Conservation (phyloP, 2,113 vertebrate genomes). For the Mirounga angustirostris region DNA sequence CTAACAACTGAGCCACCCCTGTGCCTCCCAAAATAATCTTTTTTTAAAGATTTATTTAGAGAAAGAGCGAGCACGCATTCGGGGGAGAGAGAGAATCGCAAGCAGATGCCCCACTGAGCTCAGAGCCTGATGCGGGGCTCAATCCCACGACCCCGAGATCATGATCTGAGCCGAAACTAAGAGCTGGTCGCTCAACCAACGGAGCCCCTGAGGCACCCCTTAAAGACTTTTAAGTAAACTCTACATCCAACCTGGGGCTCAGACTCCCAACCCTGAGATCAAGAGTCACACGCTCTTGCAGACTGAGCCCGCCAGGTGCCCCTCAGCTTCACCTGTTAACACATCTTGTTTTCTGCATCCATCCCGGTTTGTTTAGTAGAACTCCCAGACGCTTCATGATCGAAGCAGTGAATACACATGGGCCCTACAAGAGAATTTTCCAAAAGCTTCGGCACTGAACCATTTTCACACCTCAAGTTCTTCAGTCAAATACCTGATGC, state of each 20-base stretch:
- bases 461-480: background rate
- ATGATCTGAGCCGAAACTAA: too few species aligned
- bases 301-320: background rate
- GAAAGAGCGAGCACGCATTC: background rate
- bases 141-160: too few species aligned
- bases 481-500: background rate
- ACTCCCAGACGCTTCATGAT: background rate
- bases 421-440: background rate
- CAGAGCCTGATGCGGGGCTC: background rate
- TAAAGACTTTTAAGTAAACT: background rate
- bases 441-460: background rate
- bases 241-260: background rate
- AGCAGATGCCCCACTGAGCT: too few species aligned
- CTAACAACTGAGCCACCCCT: too few species aligned
- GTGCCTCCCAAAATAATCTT: too few species aligned
- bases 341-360: background rate
- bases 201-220: too few species aligned
- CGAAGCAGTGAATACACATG: fast-evolving
- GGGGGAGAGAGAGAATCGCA: too few species aligned
- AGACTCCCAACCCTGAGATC: too few species aligned
- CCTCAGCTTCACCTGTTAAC: too few species aligned
- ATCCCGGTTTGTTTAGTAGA: too few species aligned
- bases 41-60: background rate
- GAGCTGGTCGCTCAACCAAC: too few species aligned
- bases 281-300: too few species aligned